Evolutionary conservation across 2,888 invertebrate genomes (phyloP).

Genomic region (Pristionchus entomophagus): DNA sequence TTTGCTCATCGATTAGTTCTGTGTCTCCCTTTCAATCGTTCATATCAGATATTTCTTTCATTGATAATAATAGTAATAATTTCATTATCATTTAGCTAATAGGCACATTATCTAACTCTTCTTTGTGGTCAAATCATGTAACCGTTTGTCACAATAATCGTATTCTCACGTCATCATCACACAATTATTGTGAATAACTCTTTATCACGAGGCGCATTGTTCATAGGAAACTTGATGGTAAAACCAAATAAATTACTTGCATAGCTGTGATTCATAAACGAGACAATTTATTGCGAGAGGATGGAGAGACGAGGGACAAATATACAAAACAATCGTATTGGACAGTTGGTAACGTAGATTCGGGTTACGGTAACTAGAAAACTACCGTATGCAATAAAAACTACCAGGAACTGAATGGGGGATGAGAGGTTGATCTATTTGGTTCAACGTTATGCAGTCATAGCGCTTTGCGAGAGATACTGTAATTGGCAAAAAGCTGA

Average conservation of each 20-base stretch:
- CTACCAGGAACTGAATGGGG: constrained; percentile 16
- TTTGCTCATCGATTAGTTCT: too few relatives aligned
- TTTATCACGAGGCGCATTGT: neutral
- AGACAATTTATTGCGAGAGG: neutral
- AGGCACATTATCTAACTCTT: too few relatives aligned
- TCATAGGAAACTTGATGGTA: neutral
- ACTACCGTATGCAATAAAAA: constrained; percentile 1
- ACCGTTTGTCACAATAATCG: too few relatives aligned
- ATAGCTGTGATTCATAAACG: neutral
- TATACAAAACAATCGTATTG: neutral
- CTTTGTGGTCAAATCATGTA: too few relatives aligned
- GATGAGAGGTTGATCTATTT: neutral
- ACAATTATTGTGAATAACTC: neutral
- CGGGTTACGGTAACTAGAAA: neutral
- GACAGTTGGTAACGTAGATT: neutral
- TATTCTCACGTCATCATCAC: too few relatives aligned
- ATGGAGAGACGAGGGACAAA: neutral
- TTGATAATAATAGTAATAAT: too few relatives aligned
- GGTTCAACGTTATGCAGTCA: constrained; percentile 10
- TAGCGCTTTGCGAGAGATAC: constrained; percentile 33
- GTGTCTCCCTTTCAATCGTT: too few relatives aligned
- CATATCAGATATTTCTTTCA: too few relatives aligned
- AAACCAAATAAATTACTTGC: constrained; percentile 37
- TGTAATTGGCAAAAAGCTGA: neutral
- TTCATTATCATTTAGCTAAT: too few relatives aligned